Evolutionary conservation across 2,797 vertebrate genomes (phyloP).

Genomic region (Tamandua tetradactyla): DNA sequence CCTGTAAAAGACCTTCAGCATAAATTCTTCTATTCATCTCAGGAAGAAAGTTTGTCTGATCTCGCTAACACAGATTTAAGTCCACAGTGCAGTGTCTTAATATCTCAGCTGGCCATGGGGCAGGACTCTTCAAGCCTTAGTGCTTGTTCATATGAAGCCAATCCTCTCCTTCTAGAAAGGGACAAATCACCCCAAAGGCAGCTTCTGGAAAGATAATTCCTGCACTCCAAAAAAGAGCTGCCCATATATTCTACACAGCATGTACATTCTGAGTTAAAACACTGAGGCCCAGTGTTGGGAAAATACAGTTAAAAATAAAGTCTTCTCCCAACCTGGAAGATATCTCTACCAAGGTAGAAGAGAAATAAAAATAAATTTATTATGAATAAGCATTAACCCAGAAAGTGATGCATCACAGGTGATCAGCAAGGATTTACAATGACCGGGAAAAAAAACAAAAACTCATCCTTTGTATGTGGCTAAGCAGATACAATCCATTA

Average conservation of each 20-base stretch:
- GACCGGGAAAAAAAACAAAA: too few relatives aligned
- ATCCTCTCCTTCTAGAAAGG: neutral
- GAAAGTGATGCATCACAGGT: too few relatives aligned
- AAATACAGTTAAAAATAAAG: too few relatives aligned
- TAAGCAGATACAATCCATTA: too few relatives aligned
- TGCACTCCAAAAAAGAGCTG: neutral
- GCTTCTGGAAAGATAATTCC: neutral
- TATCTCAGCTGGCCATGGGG: accelerated
- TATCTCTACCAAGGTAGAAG: too few relatives aligned
- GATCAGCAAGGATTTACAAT: too few relatives aligned
- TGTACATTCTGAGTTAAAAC: neutral
- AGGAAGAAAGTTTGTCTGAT: neutral
- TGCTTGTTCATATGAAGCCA: neutral
- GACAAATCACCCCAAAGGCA: neutral
- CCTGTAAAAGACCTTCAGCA: neutral
- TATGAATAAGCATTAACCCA: too few relatives aligned
- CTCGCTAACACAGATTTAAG: neutral
- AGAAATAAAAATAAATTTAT: too few relatives aligned
- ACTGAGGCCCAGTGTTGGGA: neutral
- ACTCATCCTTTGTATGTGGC: too few relatives aligned
- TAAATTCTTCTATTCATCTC: neutral
- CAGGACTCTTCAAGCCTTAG: neutral
- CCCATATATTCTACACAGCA: neutral
- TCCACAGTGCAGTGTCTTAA: neutral
- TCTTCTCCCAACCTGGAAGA: too few relatives aligned